Evolutionary conservation across 2,888 invertebrate species (phyloP), one percentile per base, ranked within the genome.

Genomic region (Harpagoxenus sublaevis): DNA sequence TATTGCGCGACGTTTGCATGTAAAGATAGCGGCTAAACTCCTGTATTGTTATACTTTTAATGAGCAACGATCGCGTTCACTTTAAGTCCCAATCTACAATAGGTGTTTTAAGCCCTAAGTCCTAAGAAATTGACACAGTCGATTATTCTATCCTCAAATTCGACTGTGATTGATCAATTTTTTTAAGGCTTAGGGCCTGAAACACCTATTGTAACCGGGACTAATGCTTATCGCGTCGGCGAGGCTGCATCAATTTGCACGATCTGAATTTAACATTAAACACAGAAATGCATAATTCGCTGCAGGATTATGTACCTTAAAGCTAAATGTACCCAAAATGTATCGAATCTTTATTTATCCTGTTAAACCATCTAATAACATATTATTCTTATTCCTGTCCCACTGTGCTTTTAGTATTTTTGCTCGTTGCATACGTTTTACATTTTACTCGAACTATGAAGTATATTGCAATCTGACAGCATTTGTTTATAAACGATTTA

Each of bases 401-500:
- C 9, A 12, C n/a, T 10, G 8, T 6, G n/a, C n/a, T 23, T 18
- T 28, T 18, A 12, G 0, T n/a, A 28, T 45, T 42, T 42, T 42
- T n/a, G 28, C 18, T 45, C 12, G 18, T 42, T 42, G 15, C 65
- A 15, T n/a, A n/a, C 31, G 18, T 42, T 65, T 65, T 15, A n/a
- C 57, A 31, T 23, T 63, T 75, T 31, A 62, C 1, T n/a, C 5
- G 9, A 28, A 3, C 5, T 48, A 15, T 10, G 9, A 28, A 51
- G 39, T 63, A 35, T n/a, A 39, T 65, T 65, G 6, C 4, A 28
- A 10, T 2, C 3, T 39, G 15, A n/a, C 1, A 4, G 63, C 5
- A 3, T 77, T 65, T 31, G 3, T 65, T 73, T 28, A 51, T 23
- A 35, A 75, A 51, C 9, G 5, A 78, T 70, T 70, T 70, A 12